Conservation (phyloP, 2,888 invertebrate genomes). For the Pasiphila rectangulata region DNA sequence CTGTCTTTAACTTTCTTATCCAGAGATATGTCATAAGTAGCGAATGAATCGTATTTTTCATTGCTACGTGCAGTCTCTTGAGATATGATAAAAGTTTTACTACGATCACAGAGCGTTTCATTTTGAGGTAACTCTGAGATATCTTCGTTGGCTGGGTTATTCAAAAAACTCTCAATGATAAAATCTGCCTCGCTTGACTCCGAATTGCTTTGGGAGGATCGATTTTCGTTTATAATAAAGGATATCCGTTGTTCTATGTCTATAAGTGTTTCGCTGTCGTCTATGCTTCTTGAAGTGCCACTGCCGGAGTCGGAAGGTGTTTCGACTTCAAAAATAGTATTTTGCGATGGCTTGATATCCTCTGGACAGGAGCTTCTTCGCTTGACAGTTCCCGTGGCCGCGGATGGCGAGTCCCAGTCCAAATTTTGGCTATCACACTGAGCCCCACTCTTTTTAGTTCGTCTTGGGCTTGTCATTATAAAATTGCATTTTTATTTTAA, state of each 20-base stretch:
- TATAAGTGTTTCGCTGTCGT: conserved; percentile 61
- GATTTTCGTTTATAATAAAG: conserved; percentile 70
- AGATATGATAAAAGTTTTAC: conserved; percentile 64
- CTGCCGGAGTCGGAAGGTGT: conserved; percentile 72
- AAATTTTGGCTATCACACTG: conserved; percentile 66
- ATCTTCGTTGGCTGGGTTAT: conserved; percentile 50
- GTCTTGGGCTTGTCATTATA: conserved; percentile 79
- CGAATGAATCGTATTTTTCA: conserved; percentile 43
- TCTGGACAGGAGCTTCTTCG: conserved; percentile 81
- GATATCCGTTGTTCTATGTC: conserved; percentile 76
- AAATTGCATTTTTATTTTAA: conserved; percentile 54
- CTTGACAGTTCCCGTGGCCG: conserved; percentile 86
- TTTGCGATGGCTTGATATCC: conserved; percentile 51
- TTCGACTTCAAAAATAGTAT: conserved; percentile 62
- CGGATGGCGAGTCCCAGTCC: conserved; percentile 88
- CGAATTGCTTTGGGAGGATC: conserved; percentile 74
- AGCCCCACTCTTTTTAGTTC: conserved; percentile 66
- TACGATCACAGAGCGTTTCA: conserved; percentile 54
- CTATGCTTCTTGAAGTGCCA: conserved; percentile 63
- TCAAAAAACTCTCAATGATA: conserved; percentile 62
- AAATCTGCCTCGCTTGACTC: conserved; percentile 72
- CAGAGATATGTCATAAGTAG: conserved; percentile 39
- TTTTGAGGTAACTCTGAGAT: conserved; percentile 46
- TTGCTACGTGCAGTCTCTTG: conserved; percentile 43
- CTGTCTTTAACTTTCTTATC: conserved; percentile 60